phyloP scores from a whole-genome alignment of 1,140 invertebrate species.

The Cydia strobilella region DNA sequence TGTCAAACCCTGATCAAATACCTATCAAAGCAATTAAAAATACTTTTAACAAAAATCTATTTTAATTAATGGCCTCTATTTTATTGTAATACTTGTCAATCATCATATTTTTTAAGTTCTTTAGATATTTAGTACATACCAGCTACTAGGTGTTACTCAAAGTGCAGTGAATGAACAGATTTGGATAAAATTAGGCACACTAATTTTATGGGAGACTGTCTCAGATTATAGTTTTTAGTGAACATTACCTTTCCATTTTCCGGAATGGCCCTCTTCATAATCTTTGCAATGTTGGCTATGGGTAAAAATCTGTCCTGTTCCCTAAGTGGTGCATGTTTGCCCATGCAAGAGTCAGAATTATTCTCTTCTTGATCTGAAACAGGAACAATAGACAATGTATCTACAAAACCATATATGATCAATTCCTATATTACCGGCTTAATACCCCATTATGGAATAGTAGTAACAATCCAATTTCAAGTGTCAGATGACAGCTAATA shows the following conservation, averaged over 20 bases:
- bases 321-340: constrained; percentile 83
- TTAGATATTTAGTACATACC: too few relatives aligned
- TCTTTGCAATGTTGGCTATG: constrained; percentile 99
- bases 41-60: neutral
- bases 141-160: too few relatives aligned
- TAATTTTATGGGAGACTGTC: too few relatives aligned
- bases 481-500: neutral
- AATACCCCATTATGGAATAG: neutral
- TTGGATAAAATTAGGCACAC: too few relatives aligned
- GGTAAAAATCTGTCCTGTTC: constrained; percentile 98
- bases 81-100: too few relatives aligned
- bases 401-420: too few relatives aligned
- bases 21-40: too few relatives aligned
- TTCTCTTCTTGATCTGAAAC: constrained; percentile 82
- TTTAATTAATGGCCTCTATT: neutral
- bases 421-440: neutral
- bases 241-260: constrained; percentile 92
- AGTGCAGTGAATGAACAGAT: neutral
- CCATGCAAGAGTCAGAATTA: constrained; percentile 86
- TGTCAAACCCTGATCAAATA: neutral
- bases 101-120: too few relatives aligned
- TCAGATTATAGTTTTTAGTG: constrained; percentile 42
- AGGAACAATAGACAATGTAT: too few relatives aligned
- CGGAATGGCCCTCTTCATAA: constrained; percentile 99
- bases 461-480: neutral